These are phyloP conservation scores for Orthonyx spaldingii DNA, from an alignment of 2,113 vertebrate species.

Conservation along the genomic window DNA sequence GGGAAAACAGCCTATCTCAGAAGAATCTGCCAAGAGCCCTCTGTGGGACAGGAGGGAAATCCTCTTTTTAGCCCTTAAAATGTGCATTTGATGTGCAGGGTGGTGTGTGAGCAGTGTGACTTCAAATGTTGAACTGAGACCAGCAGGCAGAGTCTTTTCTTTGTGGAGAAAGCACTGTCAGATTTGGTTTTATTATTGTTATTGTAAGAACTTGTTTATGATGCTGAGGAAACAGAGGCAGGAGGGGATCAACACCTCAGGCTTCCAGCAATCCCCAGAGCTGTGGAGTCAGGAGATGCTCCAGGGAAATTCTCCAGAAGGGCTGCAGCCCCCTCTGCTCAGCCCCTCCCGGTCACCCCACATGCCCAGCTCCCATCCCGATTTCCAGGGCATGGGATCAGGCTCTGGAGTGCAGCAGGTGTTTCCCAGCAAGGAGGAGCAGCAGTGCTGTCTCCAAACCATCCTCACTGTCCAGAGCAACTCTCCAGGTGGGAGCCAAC, in stretches of 20 bases:
- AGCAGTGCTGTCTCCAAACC: background rate
- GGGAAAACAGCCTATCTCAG: background rate
- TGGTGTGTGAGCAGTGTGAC: background rate
- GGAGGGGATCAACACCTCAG: background rate
- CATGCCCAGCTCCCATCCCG: background rate
- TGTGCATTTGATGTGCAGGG: background rate
- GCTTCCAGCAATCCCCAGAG: background rate
- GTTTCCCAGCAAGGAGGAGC: background rate
- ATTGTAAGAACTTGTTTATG: background rate
- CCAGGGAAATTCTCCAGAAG: background rate
- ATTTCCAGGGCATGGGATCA: background rate
- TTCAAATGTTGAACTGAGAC: background rate
- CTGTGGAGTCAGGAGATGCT: background rate
- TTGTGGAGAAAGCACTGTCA: background rate
- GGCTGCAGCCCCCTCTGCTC: background rate
- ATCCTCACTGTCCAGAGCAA: background rate
- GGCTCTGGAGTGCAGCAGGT: background rate
- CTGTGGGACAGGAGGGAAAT: background rate
- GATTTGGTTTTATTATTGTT: background rate
- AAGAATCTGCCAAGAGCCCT: background rate
- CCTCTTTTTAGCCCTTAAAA: background rate
- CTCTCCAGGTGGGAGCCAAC: background rate
- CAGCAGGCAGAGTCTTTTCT: background rate
- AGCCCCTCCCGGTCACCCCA: accelerated
- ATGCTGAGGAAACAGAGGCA: background rate